Base-by-base conservation (phyloP, 2,797 vertebrate species). In the Cynopterus sphinx region DNA sequence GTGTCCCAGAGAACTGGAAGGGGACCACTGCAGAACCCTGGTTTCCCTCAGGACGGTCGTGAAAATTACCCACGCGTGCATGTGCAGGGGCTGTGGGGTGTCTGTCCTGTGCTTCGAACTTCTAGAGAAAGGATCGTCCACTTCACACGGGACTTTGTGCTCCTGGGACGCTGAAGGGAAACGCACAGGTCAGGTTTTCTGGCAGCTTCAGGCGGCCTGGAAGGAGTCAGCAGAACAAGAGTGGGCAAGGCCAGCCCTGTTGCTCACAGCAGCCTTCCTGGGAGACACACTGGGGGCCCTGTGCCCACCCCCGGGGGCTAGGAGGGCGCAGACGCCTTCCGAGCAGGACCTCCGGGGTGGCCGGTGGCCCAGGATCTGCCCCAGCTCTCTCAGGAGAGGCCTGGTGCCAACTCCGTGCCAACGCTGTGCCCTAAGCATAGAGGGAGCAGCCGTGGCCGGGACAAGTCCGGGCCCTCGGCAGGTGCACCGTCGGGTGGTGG, bases 21-120 rank as follows among this genome's bases (percentile, higher is more conserved):
- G 75, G 70, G 33, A 24, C 43, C 13, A 5, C 0, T 2, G 0
- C 26, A 16, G n/a, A 16, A 17, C 8, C 55, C 9, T 0, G 1
- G 0, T 33, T 65, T 85, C 10, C 1, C 36, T 49, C 13, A 3
- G 85, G 33, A 36, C 46, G 0, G 0, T 17, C 41, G 16, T 21
- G 36, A 22, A 33, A 22, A 4, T 13, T 9, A 55, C 28, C 28
- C 36, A 33, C 5, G n/a, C n/a, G n/a, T n/a, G 15, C 1, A 1
- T 0, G 6, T 8, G 39, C 8, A 5, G 39, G 41, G 46, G 67
- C 3, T 2, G 0, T 0, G 26, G 39, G 36, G 3, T 49, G 10
- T 86, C 24, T 28, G 16, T 33, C 16, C 49, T 33, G 1, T 10
- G 41, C 33, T 71, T 74, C 55, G 22, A 22, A 2, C n/a, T 43